Base-by-base conservation (phyloP, 2,888 invertebrate species). In the Meteorus colon region DNA sequence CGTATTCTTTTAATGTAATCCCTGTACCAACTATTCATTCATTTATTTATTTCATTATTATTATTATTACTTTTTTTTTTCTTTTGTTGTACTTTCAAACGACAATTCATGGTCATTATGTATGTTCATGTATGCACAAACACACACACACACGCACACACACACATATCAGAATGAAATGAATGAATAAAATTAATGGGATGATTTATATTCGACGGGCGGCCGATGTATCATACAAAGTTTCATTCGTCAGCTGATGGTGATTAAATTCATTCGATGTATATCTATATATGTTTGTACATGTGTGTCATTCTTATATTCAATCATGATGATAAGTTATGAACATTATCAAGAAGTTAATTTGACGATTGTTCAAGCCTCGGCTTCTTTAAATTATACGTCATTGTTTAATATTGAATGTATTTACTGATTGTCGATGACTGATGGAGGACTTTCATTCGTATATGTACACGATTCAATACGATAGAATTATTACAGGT, bases 361-460 rank as follows among this genome's bases (percentile, higher is more conserved):
- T 67, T 41, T 72, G 55, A 66, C 73, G 72, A 79, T 81, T 77
- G 77, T 74, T 41, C 70, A 71, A 27, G 59, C 80, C 77, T 78
- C 81, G 84, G 84, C 84, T 84, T 77, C 83, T 84, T 83, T 82
- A 83, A 84, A 67, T 74, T 68, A 67, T 68, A 82, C 84, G 82
- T 82, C 83, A 86, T 86, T 86, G 86, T 86, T 84, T 86, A 84
- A 84, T 75, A 79, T 78, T 83, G 85, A 86, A 86, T 78, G 75
- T 83, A 79, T 77, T 82, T 81, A 76, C 85, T 86, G 86, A 86
- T 86, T 86, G 86, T 84, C 86, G 82, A 79, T 86, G 86, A 86
- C 83, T 86, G 81, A 86, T 86, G 83, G 78, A 80, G 68, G 67
- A 68, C 62, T 75, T 48, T 48, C 69, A 29, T 68, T 55, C 31